Evolutionary conservation across 2,888 invertebrate genomes (phyloP), one percentile per base, ranked within the genome.

Genomic region (Aleiodes alternator): DNA sequence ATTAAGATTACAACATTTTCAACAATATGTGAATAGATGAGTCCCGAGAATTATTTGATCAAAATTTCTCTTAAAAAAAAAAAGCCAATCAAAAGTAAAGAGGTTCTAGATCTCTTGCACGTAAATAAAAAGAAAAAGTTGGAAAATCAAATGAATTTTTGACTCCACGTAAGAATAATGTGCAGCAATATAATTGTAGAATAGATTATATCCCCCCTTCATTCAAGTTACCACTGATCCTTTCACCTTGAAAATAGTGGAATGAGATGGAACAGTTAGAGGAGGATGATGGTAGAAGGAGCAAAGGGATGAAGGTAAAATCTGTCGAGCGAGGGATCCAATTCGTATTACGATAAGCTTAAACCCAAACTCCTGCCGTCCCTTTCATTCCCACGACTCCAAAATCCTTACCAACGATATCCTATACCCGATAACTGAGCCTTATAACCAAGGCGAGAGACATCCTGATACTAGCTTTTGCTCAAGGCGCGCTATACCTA

Each of bases 391-490:
- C 59, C 56, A 53, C 50, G 53, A 61, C 53, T 55, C 55, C 11
- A 11, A 53, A 73, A 76, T 77, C 76, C 71, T 56, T 56, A 56
- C 56, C 56, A 56, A 56, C 29, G n/a, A 56, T 56, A 56, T 56
- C 56, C 56, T 29, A 16, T 4, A n/a, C 56, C 29, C 29, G 16
- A 16, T 23, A 11, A 56, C 23, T 23, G 56, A 16, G 14, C 16
- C 11, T 16, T 56, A 16, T 16, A 23, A 56, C 56, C 11, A 56
- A 23, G 29, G 56, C 56, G 29, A 56, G 29, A 48, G 56, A 59
- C 55, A 66, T 74, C 55, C 59, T 79, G 79, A 75, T 81, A 83
- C 71, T 59, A 77, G 81, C 80, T 82, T 56, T 84, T 81, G 82
- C 84, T 83, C 84, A 81, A 84, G 74, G 76, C 72, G 77, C 78